These are phyloP conservation scores for Nothocercus nigrocapillus DNA, from an alignment of 2,113 vertebrate species.

Conservation along the genomic window DNA sequence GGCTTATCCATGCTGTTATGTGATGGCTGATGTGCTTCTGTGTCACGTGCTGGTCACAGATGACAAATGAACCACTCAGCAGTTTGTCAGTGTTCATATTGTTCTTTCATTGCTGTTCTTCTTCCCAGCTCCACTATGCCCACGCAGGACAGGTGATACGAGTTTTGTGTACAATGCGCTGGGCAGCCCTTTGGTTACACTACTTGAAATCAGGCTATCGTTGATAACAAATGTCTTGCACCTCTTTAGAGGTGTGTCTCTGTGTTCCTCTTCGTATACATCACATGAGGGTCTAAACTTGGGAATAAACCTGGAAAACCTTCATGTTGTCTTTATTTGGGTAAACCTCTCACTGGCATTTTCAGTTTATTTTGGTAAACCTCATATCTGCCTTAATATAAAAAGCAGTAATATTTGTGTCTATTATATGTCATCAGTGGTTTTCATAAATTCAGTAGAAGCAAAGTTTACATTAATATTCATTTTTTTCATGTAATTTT, in stretches of 20 bases:
- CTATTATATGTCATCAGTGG: background rate
- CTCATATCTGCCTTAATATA: background rate
- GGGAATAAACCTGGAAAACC: constrained; percentile 28
- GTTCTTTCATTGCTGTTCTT: background rate
- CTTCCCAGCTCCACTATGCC: background rate
- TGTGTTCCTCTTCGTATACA: background rate
- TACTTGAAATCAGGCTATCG: background rate
- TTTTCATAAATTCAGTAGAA: background rate
- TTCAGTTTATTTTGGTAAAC: background rate
- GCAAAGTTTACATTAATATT: background rate
- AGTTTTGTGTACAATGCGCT: background rate
- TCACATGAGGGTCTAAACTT: background rate
- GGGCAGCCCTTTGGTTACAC: background rate
- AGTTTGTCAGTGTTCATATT: constrained; percentile 7
- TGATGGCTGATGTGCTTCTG: background rate
- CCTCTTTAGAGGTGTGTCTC: background rate
- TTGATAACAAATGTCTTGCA: background rate
- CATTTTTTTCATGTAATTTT: background rate
- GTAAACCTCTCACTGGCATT: background rate
- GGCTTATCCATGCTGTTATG: background rate
- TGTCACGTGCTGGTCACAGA: constrained; percentile 24
- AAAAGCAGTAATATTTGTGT: background rate
- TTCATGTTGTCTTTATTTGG: background rate
- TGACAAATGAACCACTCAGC: constrained; percentile 16
- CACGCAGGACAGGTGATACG: background rate